phyloP scores from a whole-genome alignment of 2,888 invertebrate species.

The Pseudococcus longispinus region DNA sequence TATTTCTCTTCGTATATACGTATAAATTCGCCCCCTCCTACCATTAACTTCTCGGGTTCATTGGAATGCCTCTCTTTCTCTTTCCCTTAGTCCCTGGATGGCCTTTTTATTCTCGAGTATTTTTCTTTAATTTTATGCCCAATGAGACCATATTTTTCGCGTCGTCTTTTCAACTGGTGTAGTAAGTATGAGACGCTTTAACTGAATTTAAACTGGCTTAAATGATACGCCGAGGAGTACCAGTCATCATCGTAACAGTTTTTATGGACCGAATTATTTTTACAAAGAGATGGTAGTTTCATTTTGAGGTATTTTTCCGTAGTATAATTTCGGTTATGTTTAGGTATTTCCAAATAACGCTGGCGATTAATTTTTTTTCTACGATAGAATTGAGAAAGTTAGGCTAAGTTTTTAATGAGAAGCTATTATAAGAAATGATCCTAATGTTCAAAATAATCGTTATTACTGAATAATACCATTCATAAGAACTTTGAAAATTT shows the following conservation, averaged over 20 bases:
- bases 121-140: constrained; percentile 22
- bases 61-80: neutral
- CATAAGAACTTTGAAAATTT: too few species aligned
- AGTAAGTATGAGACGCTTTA: neutral
- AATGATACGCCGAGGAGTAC: neutral
- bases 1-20: neutral
- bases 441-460: neutral
- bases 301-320: neutral
- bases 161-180: neutral
- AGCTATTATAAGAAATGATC: too few species aligned
- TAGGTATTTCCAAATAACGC: neutral
- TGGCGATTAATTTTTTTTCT: too few species aligned
- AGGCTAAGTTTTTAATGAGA: too few species aligned
- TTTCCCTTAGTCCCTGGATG: neutral
- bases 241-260: neutral
- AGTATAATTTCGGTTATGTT: neutral
- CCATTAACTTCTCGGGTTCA: too few species aligned
- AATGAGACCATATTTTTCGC: constrained; percentile 15
- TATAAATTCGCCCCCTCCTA: too few species aligned
- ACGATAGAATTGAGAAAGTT: neutral
- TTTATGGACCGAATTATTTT: neutral
- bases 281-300: neutral
- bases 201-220: constrained; percentile 19
- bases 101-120: constrained; percentile 9
- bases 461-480: too few species aligned